These are phyloP conservation scores for Nephrotoma guestfalica DNA, from an alignment of 2,888 invertebrate species.

Conservation along the genomic window DNA sequence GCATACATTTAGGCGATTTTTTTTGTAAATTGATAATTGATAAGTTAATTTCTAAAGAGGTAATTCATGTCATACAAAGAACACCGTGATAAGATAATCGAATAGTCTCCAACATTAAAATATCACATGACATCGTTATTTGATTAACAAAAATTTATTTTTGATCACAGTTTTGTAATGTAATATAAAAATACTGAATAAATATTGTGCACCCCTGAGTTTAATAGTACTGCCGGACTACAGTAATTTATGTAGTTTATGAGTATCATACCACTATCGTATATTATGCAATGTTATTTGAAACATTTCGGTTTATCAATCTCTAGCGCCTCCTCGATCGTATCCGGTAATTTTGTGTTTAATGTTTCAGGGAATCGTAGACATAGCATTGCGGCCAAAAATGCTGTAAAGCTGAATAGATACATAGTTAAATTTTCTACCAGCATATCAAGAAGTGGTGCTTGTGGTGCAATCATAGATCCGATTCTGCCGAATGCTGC, in stretches of 20 bases:
- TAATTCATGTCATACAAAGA: not conserved
- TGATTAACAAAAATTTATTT: not conserved
- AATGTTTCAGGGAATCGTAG: constrained; percentile 41
- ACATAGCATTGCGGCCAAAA: constrained; percentile 36
- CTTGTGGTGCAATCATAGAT: constrained; percentile 56
- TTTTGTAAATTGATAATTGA: not conserved
- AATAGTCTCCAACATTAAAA: not conserved
- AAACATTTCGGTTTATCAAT: constrained; percentile 14
- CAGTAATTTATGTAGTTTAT: not conserved
- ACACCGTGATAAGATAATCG: not conserved
- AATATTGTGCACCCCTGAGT: not conserved
- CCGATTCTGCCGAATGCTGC: constrained; percentile 56
- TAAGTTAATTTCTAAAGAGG: not conserved
- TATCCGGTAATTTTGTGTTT: constrained; percentile 38
- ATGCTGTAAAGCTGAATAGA: constrained; percentile 37
- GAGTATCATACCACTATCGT: not conserved
- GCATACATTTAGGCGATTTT: not conserved
- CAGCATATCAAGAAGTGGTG: constrained; percentile 37
- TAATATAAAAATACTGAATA: not conserved
- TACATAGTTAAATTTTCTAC: constrained; percentile 32
- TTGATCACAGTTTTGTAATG: not conserved
- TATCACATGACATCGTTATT: not conserved
- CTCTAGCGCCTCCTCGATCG: constrained; percentile 36
- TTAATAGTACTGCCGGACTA: not conserved
- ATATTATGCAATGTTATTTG: not conserved